Base-by-base conservation (phyloP, 2,113 vertebrate genomes). In the Passer montanus region DNA sequence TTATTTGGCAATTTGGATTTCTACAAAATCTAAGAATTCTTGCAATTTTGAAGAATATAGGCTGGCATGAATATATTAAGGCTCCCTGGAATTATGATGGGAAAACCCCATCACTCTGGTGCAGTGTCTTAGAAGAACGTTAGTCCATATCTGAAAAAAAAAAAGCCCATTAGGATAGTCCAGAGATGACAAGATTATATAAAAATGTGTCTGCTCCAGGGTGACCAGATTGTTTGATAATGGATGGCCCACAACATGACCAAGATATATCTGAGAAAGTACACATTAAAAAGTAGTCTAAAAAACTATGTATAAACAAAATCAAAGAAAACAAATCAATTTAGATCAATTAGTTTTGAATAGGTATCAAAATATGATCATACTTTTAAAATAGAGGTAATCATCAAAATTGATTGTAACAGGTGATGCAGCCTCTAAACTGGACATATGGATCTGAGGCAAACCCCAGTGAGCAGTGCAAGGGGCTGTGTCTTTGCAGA, bases 111-210 rank as follows among this genome's bases (percentile, higher is more conserved):
- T 44, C 14, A 47, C 1, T 63, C 10, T 35, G 18, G 7, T 50
- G 11, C 17, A 41, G 9, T 23, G 15, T 55, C 39, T 86, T 55
- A 63, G 60, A 84, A 89, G 4, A 73, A 68, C 4, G 1, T 70
- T 77, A 89, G 37, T 37, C 24, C 26, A 2, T 49, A n/a, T 31
- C 17, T 87, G 58, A 79, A 90, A 44, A 75, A 72, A 52, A 72
- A 52, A 0, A 4, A 1, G 5, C 1, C 41, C 1, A 1, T 17
- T 49, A 69, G 22, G 20, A 64, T 17, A 90, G 35, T 19, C 47
- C 33, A 66, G 28, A 79, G 28, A 58, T 58, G 28, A 72, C 0
- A 3, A 79, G 30, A 8, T 69, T 77, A 24, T 41, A 53, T 41
- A 58, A 69, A 86, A 86, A 74, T 19, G 4, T 41, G 9, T 37